Percentiles rank a stretch among this genome's conserved stretches.
Conservation (phyloP, 2,888 invertebrate species). For the Ochlodes sylvanus region DNA sequence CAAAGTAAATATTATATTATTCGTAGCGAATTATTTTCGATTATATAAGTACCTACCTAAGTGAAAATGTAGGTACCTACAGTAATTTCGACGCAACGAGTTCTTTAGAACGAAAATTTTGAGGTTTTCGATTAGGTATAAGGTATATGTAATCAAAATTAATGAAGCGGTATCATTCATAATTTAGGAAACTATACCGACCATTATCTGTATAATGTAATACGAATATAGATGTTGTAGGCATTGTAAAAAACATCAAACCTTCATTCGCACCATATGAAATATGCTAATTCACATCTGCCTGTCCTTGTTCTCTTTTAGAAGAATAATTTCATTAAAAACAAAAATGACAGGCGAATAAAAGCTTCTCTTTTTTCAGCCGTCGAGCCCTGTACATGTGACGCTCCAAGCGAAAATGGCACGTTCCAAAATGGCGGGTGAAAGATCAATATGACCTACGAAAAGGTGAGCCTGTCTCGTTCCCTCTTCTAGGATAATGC, state of each 20-base stretch:
- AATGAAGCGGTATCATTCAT: too few species aligned
- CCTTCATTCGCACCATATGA: slow-evolving; percentile 67
- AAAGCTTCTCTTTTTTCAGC: slow-evolving; percentile 69
- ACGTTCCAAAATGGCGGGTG: slow-evolving; percentile 82
- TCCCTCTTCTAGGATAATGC: slow-evolving; percentile 51
- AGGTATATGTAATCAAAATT: too few species aligned
- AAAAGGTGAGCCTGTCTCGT: slow-evolving; percentile 68
- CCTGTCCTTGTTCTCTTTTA: slow-evolving; percentile 55
- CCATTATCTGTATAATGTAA: too few species aligned
- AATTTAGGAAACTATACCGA: too few species aligned
- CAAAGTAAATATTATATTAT: too few species aligned
- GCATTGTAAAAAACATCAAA: slow-evolving; percentile 25
- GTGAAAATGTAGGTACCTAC: too few species aligned
- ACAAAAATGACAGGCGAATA: slow-evolving; percentile 76
- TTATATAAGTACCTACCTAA: too few species aligned
- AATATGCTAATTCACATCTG: slow-evolving; percentile 75
- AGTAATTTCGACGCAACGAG: too few species aligned
- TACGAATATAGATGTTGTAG: background rate
- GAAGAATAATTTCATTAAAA: slow-evolving; percentile 77
- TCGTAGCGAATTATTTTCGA: too few species aligned
- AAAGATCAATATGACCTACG: slow-evolving; percentile 85
- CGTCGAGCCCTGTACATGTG: slow-evolving; percentile 67
- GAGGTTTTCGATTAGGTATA: too few species aligned
- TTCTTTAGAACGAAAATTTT: too few species aligned
- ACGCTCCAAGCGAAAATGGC: slow-evolving; percentile 80